Conservation (phyloP, 2,888 invertebrate genomes). For the Ditula angustiorana region DNA sequence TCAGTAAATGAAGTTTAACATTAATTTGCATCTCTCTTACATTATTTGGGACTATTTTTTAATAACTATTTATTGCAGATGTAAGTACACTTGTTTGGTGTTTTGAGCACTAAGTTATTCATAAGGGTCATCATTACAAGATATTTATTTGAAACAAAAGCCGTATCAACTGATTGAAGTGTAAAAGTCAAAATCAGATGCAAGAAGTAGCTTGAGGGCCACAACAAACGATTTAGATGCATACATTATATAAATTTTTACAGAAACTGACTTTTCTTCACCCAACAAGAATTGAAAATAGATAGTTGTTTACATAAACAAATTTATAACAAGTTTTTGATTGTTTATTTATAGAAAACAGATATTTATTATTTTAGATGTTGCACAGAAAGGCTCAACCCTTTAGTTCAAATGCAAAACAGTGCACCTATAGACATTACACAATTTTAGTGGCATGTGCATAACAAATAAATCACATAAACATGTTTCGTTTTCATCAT, state of each 20-base stretch:
- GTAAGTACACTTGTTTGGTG: constrained; percentile 36
- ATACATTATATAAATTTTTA: too few species aligned
- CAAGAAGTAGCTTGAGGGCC: not conserved
- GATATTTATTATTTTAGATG: constrained; percentile 12
- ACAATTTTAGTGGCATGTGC: constrained; percentile 49
- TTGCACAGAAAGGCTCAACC: constrained; percentile 17
- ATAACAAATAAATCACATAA: constrained; percentile 61
- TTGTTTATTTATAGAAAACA: constrained; percentile 4
- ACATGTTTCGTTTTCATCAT: constrained; percentile 56
- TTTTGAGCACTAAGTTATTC: constrained; percentile 10
- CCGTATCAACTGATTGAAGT: not conserved
- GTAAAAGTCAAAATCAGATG: not conserved
- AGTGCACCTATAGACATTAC: constrained; percentile 46
- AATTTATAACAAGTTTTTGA: not conserved
- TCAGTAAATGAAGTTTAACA: not conserved
- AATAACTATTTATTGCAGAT: constrained; percentile 25
- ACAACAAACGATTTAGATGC: not conserved
- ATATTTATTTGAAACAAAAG: constrained; percentile 9
- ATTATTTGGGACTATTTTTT: constrained; percentile 29
- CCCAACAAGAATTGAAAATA: not conserved
- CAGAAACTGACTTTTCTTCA: too few species aligned
- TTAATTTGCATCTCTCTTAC: constrained; percentile 10
- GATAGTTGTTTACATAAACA: not conserved
- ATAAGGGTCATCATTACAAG: constrained; percentile 18
- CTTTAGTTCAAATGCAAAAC: constrained; percentile 17